Percentiles rank a stretch among this genome's conserved stretches.
phyloP scores from a whole-genome alignment of 2,888 invertebrate species.

The Phoronis australis region DNA sequence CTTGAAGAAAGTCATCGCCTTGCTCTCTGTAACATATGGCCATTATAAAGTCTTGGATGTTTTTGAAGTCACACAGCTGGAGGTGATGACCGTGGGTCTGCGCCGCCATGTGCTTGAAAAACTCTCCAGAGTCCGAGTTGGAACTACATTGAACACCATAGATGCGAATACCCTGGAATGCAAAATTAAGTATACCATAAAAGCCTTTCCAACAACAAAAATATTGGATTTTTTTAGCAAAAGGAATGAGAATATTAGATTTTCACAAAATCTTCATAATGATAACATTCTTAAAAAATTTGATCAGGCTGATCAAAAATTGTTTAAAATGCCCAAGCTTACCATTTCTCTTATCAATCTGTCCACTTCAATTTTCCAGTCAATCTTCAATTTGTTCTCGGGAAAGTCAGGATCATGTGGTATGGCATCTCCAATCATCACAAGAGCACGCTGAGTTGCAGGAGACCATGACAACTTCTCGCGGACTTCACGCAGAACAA shows the following conservation, averaged over 20 bases:
- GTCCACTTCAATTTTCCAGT: constrained; percentile 31
- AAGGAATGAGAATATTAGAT: too few species aligned
- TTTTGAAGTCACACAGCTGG: constrained; percentile 30
- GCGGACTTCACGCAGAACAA: constrained; percentile 30
- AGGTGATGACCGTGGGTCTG: constrained; percentile 34
- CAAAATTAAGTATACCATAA: too few species aligned
- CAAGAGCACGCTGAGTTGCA: constrained; percentile 33
- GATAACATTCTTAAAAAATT: not conserved
- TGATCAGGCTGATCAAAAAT: too few species aligned
- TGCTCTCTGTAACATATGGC: constrained; percentile 43
- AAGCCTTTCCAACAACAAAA: too few species aligned
- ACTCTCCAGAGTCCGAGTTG: constrained; percentile 19
- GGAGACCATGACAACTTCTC: constrained; percentile 38
- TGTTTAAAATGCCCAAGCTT: not conserved
- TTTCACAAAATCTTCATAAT: too few species aligned
- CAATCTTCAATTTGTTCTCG: constrained; percentile 27
- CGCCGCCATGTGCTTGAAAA: constrained; percentile 28
- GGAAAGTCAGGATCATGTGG: constrained; percentile 34
- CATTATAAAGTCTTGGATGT: constrained; percentile 42
- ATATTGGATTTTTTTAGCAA: too few species aligned
- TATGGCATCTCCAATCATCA: constrained; percentile 42
- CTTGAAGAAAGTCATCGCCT: constrained; percentile 30
- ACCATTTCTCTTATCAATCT: constrained; percentile 18
- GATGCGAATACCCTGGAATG: constrained; percentile 30
- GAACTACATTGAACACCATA: constrained; percentile 34